Conservation (phyloP, 2,888 invertebrate species). For the Rutpela maculata region DNA sequence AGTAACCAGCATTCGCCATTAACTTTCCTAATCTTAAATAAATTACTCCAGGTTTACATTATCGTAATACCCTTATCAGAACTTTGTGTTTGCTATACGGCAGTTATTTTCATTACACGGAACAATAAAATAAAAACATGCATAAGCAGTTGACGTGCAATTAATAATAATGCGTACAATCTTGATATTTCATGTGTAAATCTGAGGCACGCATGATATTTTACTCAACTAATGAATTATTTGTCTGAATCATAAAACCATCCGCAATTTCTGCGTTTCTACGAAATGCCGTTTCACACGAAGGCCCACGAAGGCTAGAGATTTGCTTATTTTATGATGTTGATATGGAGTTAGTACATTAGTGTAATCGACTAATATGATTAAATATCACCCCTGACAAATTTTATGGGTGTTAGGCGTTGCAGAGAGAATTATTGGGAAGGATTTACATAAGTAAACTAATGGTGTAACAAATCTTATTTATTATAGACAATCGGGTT, state of each 20-base stretch:
- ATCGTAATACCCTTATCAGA: slow-evolving; percentile 19
- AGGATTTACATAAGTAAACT: background rate
- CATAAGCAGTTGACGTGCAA: slow-evolving; percentile 57
- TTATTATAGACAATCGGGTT: background rate
- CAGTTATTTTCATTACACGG: slow-evolving; percentile 49
- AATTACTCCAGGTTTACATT: slow-evolving; percentile 25
- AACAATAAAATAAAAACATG: slow-evolving; percentile 56
- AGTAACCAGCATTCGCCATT: slow-evolving; percentile 18
- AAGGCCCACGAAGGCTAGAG: slow-evolving; percentile 50
- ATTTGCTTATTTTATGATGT: slow-evolving; percentile 50
- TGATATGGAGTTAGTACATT: slow-evolving; percentile 19
- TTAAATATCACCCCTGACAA: slow-evolving; percentile 23
- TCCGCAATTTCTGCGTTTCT: slow-evolving; percentile 25
- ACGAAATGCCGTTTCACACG: slow-evolving; percentile 28
- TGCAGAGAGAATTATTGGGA: background rate
- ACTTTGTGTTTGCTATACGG: slow-evolving; percentile 18
- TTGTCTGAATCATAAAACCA: slow-evolving; percentile 52
- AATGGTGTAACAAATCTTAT: background rate
- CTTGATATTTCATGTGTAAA: slow-evolving; percentile 55
- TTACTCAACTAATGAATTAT: slow-evolving; percentile 56
- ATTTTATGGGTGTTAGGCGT: slow-evolving; percentile 14
- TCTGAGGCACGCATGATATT: slow-evolving; percentile 56
- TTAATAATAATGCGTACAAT: slow-evolving; percentile 58
- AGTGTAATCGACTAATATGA: slow-evolving; percentile 18
- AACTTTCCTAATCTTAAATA: slow-evolving; percentile 24